A percentile compares a stretch with the other conserved stretches of the same genome.
phyloP scores from a whole-genome alignment of 2,888 invertebrate genomes.

The Brenthis ino region DNA sequence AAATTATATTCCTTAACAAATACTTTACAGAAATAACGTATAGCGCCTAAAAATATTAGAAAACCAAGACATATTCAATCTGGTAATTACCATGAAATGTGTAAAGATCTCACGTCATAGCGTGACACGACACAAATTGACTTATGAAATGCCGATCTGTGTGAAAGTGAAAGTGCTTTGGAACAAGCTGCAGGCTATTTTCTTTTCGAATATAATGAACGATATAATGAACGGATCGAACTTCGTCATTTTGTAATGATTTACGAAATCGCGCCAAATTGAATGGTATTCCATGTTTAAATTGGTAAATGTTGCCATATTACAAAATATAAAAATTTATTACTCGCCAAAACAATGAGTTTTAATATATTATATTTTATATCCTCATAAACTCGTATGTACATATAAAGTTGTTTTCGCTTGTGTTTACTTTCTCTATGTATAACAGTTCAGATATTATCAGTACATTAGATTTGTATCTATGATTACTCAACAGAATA shows the following conservation, averaged over 20 bases:
- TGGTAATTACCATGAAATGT: slow-evolving; percentile 31
- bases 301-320: no score
- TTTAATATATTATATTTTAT: not conserved
- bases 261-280: not conserved
- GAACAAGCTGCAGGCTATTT: slow-evolving; percentile 32
- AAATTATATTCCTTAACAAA: no score
- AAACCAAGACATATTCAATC: not conserved
- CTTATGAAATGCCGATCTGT: slow-evolving; percentile 54
- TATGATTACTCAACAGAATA: slow-evolving; percentile 4
- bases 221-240: slow-evolving; percentile 17
- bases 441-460: slow-evolving; percentile 18
- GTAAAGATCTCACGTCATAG: slow-evolving; percentile 37
- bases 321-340: no score
- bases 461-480: slow-evolving; percentile 8
- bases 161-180: slow-evolving; percentile 65
- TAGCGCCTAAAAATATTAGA: not conserved
- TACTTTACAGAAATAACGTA: not conserved
- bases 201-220: slow-evolving; percentile 23
- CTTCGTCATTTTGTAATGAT: slow-evolving; percentile 5
- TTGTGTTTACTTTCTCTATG: not conserved
- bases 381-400: not conserved
- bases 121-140: slow-evolving; percentile 46
- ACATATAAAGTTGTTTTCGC: no score
- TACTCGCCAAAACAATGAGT: no score
- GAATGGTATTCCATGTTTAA: no score